Conservation (phyloP, 2,888 invertebrate genomes). For the Cheilosia urbana region DNA sequence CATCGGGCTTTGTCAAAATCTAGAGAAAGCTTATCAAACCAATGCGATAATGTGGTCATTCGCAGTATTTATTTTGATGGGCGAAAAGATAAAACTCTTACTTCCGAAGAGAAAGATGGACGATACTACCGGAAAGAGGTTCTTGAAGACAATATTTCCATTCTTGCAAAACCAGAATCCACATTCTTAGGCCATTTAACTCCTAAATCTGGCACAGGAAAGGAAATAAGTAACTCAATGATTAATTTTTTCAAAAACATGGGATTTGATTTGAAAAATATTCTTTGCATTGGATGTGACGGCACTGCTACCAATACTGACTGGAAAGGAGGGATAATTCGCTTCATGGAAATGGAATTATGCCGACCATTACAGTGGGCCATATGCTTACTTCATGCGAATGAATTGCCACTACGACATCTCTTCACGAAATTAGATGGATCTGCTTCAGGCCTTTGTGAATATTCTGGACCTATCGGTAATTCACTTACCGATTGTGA, state of each 20-base stretch:
- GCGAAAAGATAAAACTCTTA: slow-evolving; percentile 1
- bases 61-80: neutral
- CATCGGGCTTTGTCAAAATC: no score
- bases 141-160: neutral
- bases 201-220: no score
- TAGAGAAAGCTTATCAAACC: no score
- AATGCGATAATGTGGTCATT: no score
- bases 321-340: slow-evolving; percentile 16
- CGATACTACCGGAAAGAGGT: neutral
- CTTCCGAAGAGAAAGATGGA: slow-evolving; percentile 4
- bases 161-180: no score
- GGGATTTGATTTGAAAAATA: neutral
- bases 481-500: slow-evolving; percentile 24
- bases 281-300: slow-evolving; percentile 23
- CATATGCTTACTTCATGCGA: neutral
- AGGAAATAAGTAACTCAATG: no score
- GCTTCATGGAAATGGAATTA: slow-evolving; percentile 1
- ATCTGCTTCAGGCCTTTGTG: slow-evolving; percentile 10
- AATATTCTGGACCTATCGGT: slow-evolving; percentile 25
- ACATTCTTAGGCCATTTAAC: no score
- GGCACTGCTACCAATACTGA: slow-evolving; percentile 14
- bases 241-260: neutral
- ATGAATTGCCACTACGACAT: neutral
- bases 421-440: neutral
- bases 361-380: no score